A percentile compares a stretch with the other conserved stretches of the same genome.
Conservation (phyloP, 2,113 vertebrate genomes). For the Pachycephala philippinensis region DNA sequence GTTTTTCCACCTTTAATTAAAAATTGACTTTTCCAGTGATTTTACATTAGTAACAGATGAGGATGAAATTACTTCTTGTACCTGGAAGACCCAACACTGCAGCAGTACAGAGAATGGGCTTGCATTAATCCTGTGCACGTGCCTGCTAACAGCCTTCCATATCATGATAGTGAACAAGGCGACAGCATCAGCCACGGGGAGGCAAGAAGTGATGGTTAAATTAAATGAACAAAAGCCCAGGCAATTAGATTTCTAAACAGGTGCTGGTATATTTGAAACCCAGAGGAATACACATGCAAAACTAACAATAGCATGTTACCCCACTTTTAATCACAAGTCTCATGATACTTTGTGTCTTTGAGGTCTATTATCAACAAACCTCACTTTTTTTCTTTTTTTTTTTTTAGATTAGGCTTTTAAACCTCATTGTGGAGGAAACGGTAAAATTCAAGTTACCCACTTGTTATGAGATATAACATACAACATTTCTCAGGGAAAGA, state of each 20-base stretch:
- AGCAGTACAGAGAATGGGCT: neutral
- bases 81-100: neutral
- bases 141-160: neutral
- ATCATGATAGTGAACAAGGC: neutral
- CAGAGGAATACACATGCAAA: neutral
- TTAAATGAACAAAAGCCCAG: neutral
- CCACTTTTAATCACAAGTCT: neutral
- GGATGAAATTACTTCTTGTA: neutral
- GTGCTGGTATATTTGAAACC: neutral
- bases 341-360: neutral
- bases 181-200: neutral
- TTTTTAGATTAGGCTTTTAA: neutral
- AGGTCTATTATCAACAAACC: neutral
- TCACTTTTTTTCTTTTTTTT: neutral
- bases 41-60: conserved; percentile 43
- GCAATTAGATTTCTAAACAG: neutral
- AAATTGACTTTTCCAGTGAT: conserved; percentile 53
- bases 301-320: neutral
- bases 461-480: neutral
- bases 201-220: neutral
- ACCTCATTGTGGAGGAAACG: neutral
- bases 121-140: neutral
- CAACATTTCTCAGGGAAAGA: too few relatives aligned
- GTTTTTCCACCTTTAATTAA: conserved; percentile 64
- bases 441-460: neutral